Evolutionary conservation across 2,888 invertebrate genomes (phyloP).

Genomic region (Eupeodes latifasciatus): DNA sequence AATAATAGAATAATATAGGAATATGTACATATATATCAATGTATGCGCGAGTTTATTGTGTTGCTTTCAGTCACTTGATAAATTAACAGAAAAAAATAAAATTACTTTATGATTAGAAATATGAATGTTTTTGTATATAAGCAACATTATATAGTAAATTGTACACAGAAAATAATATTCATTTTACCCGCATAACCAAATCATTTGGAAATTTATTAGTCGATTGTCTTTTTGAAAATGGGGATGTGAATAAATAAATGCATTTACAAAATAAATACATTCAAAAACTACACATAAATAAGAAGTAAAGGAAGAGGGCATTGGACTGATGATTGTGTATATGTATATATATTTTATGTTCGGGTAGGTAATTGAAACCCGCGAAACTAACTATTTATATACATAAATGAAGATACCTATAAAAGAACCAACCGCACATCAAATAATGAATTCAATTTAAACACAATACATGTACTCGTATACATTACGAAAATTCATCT

Average conservation of each 20-base stretch:
- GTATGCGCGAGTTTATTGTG: background rate
- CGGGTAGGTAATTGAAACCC: slow-evolving; percentile 31
- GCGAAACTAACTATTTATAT: background rate
- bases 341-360: slow-evolving; percentile 16
- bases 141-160: slow-evolving; percentile 18
- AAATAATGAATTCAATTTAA: background rate
- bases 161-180: background rate
- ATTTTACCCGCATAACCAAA: slow-evolving; percentile 59
- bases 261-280: slow-evolving; percentile 20
- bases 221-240: slow-evolving; percentile 42
- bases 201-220: slow-evolving; percentile 65
- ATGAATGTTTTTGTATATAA: slow-evolving; percentile 25
- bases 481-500: background rate
- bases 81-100: slow-evolving; percentile 29
- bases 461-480: background rate
- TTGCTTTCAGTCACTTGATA: slow-evolving; percentile 14
- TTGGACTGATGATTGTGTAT: background rate
- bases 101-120: slow-evolving; percentile 25
- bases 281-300: background rate
- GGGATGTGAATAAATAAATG: slow-evolving; percentile 49
- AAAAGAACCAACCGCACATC: background rate
- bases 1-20: background rate
- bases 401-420: background rate
- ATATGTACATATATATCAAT: too few relatives aligned
- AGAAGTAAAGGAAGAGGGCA: background rate